Evolutionary conservation across 2,888 invertebrate genomes (phyloP), one percentile per base, ranked within the genome.

Genomic region (Cecidostiba fungosa): DNA sequence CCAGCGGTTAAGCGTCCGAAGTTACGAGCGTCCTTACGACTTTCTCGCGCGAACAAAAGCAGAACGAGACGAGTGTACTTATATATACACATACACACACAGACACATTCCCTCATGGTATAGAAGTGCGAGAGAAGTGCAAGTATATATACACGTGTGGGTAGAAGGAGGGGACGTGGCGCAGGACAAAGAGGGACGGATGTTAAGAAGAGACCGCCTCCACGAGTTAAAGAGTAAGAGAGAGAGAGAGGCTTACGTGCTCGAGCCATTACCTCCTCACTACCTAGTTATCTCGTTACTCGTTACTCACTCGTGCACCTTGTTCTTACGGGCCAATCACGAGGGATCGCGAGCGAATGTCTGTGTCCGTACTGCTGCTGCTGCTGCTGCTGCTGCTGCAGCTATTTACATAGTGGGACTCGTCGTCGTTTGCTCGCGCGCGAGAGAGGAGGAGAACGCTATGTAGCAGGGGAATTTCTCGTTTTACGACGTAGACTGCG

Each of bases 251-350:
- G 26, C 82, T 43, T 84, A 80, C 88, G 78, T 77, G 82, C 88
- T 83, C 88, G 87, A 87, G 89, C 89, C 90, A 91, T 91, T 90
- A 91, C 89, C 89, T 91, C 88, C 89, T 90, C 90, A 90, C 90
- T 90, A 89, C 90, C 86, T 89, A 90, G 90, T 90, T 91, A 91
- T 90, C 90, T 91, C 88, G 90, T 90, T 90, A 89, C 89, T 88
- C 85, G 86, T 87, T 88, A 89, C 89, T 89, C 88, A 89, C 89
- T 89, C 89, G 88, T 87, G 87, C 88, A 88, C 87, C 87, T 87
- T 88, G 88, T 88, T 90, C 88, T 88, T 88, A 85, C 87, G 87
- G 86, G 85, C 88, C 88, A 87, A 88, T 88, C 87, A 87, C 83
- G 84, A 66, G 84, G 74, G 80, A 85, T 88, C 87, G 87, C 85